Evolutionary conservation across 2,888 invertebrate genomes (phyloP).

Genomic region (Drosophila maculinotata): DNA sequence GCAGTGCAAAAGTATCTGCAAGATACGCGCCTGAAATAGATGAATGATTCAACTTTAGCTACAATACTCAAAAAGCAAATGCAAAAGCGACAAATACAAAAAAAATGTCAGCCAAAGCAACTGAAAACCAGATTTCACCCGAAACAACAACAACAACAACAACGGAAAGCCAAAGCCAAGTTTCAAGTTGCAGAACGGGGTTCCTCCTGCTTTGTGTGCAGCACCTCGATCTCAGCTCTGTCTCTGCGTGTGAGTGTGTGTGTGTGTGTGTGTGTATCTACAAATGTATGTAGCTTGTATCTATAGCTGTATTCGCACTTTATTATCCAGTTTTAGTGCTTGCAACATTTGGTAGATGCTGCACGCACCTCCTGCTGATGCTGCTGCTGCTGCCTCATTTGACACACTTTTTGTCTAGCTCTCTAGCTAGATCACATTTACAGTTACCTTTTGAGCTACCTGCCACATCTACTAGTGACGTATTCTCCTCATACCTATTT

Average conservation of each 20-base stretch:
- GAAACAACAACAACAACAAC: conserved; percentile 37
- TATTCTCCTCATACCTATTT: too few relatives aligned
- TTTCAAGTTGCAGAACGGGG: conserved; percentile 73
- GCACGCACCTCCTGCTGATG: conserved; percentile 58
- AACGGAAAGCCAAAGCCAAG: conserved; percentile 65
- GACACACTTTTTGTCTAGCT: conserved; percentile 65
- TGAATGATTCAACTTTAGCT: conserved; percentile 73
- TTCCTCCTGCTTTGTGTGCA: conserved; percentile 2
- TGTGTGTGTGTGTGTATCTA: neutral
- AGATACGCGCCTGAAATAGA: conserved; percentile 63
- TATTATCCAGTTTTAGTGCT: conserved; percentile 39
- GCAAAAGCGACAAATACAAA: conserved; percentile 38
- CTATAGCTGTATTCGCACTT: conserved; percentile 14
- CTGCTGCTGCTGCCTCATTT: too few relatives aligned
- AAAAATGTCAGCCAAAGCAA: conserved; percentile 31
- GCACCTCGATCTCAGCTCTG: conserved; percentile 1
- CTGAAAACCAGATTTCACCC: conserved; percentile 70
- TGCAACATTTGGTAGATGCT: conserved; percentile 34
- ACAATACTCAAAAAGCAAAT: conserved; percentile 61
- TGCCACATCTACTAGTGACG: too few relatives aligned
- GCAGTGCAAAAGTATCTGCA: conserved; percentile 52
- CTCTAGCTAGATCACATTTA: conserved; percentile 35
- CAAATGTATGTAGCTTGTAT: conserved; percentile 5
- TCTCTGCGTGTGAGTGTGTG: neutral
- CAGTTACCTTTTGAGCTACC: conserved; percentile 17